These are phyloP conservation scores for Mionectes olivaceus DNA, from an alignment of 2,797 vertebrate genomes.

Conservation along the genomic window DNA sequence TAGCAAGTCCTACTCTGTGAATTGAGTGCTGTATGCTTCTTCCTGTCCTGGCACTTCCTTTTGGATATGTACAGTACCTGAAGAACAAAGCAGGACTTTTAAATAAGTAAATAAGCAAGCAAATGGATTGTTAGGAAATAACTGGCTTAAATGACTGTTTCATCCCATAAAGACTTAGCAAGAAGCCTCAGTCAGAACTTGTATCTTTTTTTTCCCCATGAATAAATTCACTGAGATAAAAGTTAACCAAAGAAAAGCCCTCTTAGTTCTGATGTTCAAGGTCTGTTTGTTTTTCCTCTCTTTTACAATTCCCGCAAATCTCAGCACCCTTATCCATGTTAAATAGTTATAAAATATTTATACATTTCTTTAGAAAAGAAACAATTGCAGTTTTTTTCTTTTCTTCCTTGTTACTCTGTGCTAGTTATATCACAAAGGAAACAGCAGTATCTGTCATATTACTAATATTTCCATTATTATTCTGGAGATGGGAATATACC, in stretches of 20 bases:
- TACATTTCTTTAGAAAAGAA: not conserved
- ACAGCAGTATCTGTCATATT: not conserved
- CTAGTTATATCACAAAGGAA: not conserved
- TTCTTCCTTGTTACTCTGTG: not conserved
- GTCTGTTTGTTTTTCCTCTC: not conserved
- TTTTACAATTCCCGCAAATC: not conserved
- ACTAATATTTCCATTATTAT: not conserved
- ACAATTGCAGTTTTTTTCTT: not conserved
- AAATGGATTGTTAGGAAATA: not conserved
- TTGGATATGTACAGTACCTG: not conserved
- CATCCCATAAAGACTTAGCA: not conserved
- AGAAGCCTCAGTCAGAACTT: not conserved
- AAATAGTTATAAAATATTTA: not conserved
- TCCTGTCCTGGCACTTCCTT: not conserved
- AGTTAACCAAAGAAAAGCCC: not conserved
- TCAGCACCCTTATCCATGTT: not conserved
- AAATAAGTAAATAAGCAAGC: not conserved
- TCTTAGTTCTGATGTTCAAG: not conserved
- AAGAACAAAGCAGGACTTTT: not conserved
- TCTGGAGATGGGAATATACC: not conserved
- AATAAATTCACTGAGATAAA: not conserved
- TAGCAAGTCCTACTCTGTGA: not conserved
- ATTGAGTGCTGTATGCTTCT: not conserved
- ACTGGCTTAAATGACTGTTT: not conserved
- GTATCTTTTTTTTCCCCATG: not conserved